Evolutionary conservation across 2,797 vertebrate species (phyloP), one percentile per base, ranked within the genome.

Genomic region (Helicolenus hilgendorfi): DNA sequence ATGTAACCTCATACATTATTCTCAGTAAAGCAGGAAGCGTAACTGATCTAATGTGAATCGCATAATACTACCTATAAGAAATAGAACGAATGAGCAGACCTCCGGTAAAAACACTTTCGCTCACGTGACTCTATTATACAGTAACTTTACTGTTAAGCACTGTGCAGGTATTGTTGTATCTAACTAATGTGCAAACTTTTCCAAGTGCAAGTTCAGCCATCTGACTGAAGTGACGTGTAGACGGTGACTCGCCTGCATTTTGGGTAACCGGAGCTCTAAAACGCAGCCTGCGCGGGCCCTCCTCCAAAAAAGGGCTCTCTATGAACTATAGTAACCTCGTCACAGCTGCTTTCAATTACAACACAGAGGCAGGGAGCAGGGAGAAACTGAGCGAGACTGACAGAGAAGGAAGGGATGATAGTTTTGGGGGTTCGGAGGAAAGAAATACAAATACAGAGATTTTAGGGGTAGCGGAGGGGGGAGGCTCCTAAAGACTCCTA

Each of bases 271-370:
- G 73, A 89, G 72, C 91, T 90, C 63, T 62, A 72, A 90, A 91
- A 88, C 2, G 69, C 87, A 86, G 53, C 65, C 64, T 75, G 41
- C 41, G 7, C 1, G 79, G 87, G 87, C 81, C 81, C 58, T 74
- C 77, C 86, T 90, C 84, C 90, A 29, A 92, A 84, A 87, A 83
- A 58, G 35, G 56, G 72, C 79, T 89, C 87, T 83, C 76, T 89
- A 68, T 90, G 94, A 95, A 97, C 96, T 92, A 62, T 82, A 96
- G 96, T 97, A 97, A 97, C 97, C 97, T 88, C 45, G 82, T 91
- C 93, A 93, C 94, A 95, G 96, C 97, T 98, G 97, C 95, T 97
- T 97, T 94, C 96, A 97, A 97, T 97, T 97, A 97, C 94, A 95
- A 95, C 88, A 91, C 81, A 78, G 80, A 88, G 87, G 72, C 86